phyloP scores from a whole-genome alignment of 2,888 invertebrate species.

The Plagodis pulveraria region DNA sequence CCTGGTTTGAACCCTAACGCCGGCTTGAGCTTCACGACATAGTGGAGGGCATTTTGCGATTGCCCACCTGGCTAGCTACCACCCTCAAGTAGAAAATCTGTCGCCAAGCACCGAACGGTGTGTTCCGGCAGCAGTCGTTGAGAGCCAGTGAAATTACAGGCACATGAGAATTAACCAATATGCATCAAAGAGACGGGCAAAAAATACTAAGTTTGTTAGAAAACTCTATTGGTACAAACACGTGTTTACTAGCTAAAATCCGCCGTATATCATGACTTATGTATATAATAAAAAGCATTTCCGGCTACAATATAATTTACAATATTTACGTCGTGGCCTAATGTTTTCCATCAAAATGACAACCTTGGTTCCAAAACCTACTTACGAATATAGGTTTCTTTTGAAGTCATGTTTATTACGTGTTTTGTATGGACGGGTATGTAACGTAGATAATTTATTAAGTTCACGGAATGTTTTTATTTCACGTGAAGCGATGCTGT shows the following conservation, averaged over 20 bases:
- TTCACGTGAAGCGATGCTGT: slow-evolving; percentile 12
- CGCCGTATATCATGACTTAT: slow-evolving; percentile 2
- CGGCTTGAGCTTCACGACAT: too few species aligned
- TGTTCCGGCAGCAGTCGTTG: too few species aligned
- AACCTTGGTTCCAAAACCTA: slow-evolving; percentile 62
- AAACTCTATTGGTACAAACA: too few species aligned
- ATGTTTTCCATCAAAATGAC: slow-evolving; percentile 44
- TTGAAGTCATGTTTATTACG: slow-evolving; percentile 65
- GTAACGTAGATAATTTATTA: slow-evolving; percentile 33
- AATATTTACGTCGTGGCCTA: slow-evolving; percentile 46
- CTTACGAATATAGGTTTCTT: slow-evolving; percentile 65
- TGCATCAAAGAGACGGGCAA: too few species aligned
- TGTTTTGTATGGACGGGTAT: slow-evolving; percentile 33
- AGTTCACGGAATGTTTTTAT: slow-evolving; percentile 56
- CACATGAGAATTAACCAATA: too few species aligned
- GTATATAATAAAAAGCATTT: slow-evolving; percentile 38
- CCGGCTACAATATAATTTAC: slow-evolving; percentile 35
- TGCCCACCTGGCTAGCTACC: too few species aligned
- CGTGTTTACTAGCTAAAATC: slow-evolving; percentile 1
- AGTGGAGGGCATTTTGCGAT: too few species aligned
- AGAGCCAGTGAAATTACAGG: too few species aligned
- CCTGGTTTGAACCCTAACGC: too few species aligned
- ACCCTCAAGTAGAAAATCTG: too few species aligned
- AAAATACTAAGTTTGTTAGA: too few species aligned
- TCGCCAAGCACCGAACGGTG: too few species aligned